phyloP scores from a whole-genome alignment of 2,888 invertebrate genomes.

The Microctonus brassicae region DNA sequence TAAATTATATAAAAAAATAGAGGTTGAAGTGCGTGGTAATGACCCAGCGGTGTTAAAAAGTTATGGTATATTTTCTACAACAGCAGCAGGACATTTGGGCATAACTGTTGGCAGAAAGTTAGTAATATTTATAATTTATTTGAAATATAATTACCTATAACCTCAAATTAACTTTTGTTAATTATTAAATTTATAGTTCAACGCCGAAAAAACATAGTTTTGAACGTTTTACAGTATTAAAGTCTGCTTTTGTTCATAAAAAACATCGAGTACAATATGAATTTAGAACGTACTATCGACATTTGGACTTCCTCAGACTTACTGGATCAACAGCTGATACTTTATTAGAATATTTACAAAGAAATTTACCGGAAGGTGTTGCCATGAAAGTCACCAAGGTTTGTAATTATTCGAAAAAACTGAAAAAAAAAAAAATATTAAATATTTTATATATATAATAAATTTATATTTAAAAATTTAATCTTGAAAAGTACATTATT shows the following conservation, averaged over 20 bases:
- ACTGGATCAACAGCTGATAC: conserved; percentile 97
- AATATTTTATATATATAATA: too few species aligned
- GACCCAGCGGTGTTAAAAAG: conserved; percentile 90
- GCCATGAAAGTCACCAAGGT: conserved; percentile 91
- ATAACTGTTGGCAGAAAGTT: conserved; percentile 79
- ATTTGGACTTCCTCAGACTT: conserved; percentile 84
- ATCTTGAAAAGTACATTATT: too few species aligned
- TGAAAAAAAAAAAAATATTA: conserved; percentile 30
- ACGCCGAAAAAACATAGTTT: conserved; percentile 80
- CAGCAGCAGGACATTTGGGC: conserved; percentile 85
- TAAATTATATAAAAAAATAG: conserved; percentile 85
- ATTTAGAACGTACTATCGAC: conserved; percentile 90
- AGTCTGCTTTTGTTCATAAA: conserved; percentile 90
- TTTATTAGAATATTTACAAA: conserved; percentile 93
- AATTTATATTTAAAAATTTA: too few species aligned
- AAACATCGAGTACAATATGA: conserved; percentile 98
- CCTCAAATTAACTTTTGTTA: background rate
- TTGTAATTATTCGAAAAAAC: conserved; percentile 10
- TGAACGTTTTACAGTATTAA: conserved; percentile 84
- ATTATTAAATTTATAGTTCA: conserved; percentile 74
- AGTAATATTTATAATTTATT: too few species aligned
- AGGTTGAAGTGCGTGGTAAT: conserved; percentile 88
- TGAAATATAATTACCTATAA: conserved; percentile 17
- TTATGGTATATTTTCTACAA: conserved; percentile 86
- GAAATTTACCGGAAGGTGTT: conserved; percentile 98